These are phyloP conservation scores for Tenebrosternarchus preto DNA, from an alignment of 2,113 vertebrate genomes.

Conservation along the genomic window DNA sequence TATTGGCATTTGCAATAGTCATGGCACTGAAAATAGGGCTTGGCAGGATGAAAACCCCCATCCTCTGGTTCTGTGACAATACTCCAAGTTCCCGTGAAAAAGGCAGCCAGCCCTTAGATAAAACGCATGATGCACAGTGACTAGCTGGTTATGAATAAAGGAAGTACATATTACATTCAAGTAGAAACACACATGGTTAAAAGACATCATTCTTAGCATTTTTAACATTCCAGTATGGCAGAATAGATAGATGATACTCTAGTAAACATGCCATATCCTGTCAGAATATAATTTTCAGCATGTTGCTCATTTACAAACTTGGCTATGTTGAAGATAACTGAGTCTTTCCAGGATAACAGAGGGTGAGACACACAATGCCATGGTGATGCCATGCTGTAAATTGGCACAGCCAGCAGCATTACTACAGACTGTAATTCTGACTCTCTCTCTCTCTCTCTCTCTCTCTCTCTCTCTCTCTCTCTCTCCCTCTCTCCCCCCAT, in stretches of 20 bases:
- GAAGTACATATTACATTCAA: too few relatives aligned
- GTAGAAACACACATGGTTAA: too few relatives aligned
- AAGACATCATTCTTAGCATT: neutral
- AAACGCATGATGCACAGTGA: too few relatives aligned
- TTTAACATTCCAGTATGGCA: neutral
- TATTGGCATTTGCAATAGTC: too few relatives aligned
- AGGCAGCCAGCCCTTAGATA: too few relatives aligned
- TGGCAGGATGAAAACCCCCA: too few relatives aligned
- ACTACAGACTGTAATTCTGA: constrained; percentile 50
- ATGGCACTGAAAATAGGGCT: too few relatives aligned
- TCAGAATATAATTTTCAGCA: neutral
- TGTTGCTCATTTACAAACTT: neutral
- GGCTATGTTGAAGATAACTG: neutral
- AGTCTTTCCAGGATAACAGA: neutral
- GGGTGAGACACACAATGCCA: neutral
- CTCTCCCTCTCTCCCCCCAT: constrained; percentile 28
- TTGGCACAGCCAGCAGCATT: neutral
- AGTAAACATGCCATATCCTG: neutral
- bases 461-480: constrained; percentile 27
- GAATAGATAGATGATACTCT: neutral
- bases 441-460: constrained; percentile 30
- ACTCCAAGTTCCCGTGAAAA: too few relatives aligned
- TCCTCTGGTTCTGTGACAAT: too few relatives aligned
- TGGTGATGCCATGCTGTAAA: constrained; percentile 32
- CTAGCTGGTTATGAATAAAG: too few relatives aligned